Evolutionary conservation across 35 echinoderm and acorn worm genomes (phyloP).

Genomic region (Acanthaster planci): DNA sequence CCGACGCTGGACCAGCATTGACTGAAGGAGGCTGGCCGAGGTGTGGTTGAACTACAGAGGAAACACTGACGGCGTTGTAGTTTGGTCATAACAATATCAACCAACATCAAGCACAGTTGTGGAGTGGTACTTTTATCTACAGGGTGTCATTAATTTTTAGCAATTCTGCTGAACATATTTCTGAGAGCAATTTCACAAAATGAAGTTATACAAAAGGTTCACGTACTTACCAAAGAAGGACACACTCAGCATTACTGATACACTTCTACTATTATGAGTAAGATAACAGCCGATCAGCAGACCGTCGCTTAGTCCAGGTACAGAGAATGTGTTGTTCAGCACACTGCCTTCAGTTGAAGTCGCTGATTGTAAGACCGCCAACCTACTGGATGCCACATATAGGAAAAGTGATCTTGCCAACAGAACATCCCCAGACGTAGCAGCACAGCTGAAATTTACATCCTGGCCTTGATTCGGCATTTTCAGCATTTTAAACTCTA

Average conservation of each 20-base stretch:
- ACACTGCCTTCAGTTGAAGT: background rate
- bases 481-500: background rate
- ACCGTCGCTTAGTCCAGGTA: background rate
- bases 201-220: too few relatives aligned
- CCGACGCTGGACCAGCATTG: background rate
- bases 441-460: constrained; percentile 1
- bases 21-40: too few relatives aligned
- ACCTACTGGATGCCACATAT: background rate
- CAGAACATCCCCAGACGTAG: background rate
- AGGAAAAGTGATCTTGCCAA: background rate
- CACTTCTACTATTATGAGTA: background rate
- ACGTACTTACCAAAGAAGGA: too few relatives aligned
- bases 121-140: too few relatives aligned
- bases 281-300: background rate
- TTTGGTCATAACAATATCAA: too few relatives aligned
- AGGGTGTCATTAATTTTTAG: too few relatives aligned
- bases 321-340: background rate
- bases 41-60: too few relatives aligned
- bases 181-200: too few relatives aligned
- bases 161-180: too few relatives aligned
- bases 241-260: too few relatives aligned
- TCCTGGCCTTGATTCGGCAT: constrained; percentile 3
- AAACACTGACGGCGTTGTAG: too few relatives aligned
- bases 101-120: too few relatives aligned
- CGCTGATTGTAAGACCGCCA: background rate